phyloP scores from a whole-genome alignment of 2,888 invertebrate genomes.

The Crematogaster levior region DNA sequence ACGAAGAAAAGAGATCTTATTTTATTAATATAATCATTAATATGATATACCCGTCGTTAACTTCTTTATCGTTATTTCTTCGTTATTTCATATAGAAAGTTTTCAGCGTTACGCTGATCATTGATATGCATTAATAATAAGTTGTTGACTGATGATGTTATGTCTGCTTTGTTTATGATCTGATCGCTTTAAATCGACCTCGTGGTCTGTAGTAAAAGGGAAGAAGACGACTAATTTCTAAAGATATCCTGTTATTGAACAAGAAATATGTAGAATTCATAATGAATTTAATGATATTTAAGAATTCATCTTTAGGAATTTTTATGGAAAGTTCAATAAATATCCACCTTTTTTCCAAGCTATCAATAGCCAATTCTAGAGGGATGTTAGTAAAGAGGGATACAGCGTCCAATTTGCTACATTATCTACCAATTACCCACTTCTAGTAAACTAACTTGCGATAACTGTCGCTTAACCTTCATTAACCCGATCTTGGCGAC shows the following conservation, averaged over 20 bases:
- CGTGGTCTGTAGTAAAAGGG: neutral
- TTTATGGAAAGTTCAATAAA: too few relatives aligned
- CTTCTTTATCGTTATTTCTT: too few relatives aligned
- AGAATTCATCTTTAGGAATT: too few relatives aligned
- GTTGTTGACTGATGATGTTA: neutral
- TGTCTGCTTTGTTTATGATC: neutral
- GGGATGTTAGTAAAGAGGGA: too few relatives aligned
- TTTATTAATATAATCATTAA: neutral
- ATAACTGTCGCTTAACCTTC: conserved; percentile 40
- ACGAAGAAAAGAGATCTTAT: neutral
- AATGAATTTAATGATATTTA: too few relatives aligned
- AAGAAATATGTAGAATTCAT: too few relatives aligned
- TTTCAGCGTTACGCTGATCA: neutral
- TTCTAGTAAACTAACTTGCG: conserved; percentile 25
- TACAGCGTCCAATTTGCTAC: neutral
- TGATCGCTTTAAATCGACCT: neutral
- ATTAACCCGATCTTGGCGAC: conserved; percentile 27
- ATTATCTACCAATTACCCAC: neutral
- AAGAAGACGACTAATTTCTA: neutral
- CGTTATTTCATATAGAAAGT: neutral
- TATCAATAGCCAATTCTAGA: too few relatives aligned
- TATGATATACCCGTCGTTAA: neutral
- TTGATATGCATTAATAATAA: neutral
- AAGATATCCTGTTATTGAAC: conserved; percentile 7
- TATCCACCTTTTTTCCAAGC: too few relatives aligned